Base-by-base conservation (phyloP, 2,113 vertebrate genomes). In the Corynorhinus townsendii region DNA sequence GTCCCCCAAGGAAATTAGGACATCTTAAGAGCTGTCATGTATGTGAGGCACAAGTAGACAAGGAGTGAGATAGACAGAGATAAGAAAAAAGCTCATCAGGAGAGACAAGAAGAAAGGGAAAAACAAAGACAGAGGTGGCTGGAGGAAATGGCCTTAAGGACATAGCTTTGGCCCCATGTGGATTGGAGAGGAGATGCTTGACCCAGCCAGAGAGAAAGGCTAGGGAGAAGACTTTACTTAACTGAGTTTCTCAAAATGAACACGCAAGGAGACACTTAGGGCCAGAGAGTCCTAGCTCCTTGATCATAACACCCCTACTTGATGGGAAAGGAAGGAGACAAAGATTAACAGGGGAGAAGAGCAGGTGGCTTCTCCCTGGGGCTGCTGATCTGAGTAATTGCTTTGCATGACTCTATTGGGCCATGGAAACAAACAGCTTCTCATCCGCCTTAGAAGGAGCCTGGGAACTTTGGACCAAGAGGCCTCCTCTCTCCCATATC, bases 81-180 rank as follows among this genome's bases (percentile, higher is more conserved):
- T 26, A 38, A 54, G 43, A 43, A 4, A 28, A 71, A 33, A 45
- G 45, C 64, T 33, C 20, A 9, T 73, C 33, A 28, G 52, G 86
- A 40, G 80, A 81, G 47, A 26, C 43, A 28, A 66, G 69, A 20
- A 73, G 56, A 59, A 72, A 35, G 17, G 40, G 40, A 30, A 47
- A 64, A 69, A 68, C 38, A 20, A 33, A 76, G 19, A 9, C 2
- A 33, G 16, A 62, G 19, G 54, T 4, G 19, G 14, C 1, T 5
- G 22, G 15, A 87, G 38, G 10, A 30, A 16, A 17, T 2, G 8
- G 22, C 33, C 12, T 3, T 54, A 9, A 14, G 40, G 56, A 30
- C 28, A 2, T 24, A 14, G 45, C 28, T 54, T 35, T 22, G 64
- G 22, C 2, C 0, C 62, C 7, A 0, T 1, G 11, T 52, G 17